Conservation (phyloP, 2,888 invertebrate species). For the Papilio elwesi region DNA sequence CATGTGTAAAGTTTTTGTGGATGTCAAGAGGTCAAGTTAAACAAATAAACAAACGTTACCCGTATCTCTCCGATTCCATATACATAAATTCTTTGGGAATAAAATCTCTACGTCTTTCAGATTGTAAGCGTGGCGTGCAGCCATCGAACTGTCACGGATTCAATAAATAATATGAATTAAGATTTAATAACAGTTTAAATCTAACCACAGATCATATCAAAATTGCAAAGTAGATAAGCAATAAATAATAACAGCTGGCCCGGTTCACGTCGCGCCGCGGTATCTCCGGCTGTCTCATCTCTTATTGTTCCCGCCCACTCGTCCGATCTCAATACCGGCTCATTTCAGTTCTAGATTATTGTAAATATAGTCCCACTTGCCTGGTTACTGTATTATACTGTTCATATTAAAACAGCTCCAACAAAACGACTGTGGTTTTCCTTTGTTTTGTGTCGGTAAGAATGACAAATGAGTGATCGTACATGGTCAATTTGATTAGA, state of each 20-base stretch:
- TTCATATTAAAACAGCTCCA: neutral
- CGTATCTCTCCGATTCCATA: too few species aligned
- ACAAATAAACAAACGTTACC: too few species aligned
- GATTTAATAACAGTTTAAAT: slow-evolving; percentile 13
- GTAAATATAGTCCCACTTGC: slow-evolving; percentile 20
- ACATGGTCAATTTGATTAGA: slow-evolving; percentile 19
- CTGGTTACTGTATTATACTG: slow-evolving; percentile 15
- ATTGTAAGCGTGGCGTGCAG: neutral
- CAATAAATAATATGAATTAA: slow-evolving; percentile 17
- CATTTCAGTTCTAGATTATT: slow-evolving; percentile 24
- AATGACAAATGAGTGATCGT: slow-evolving; percentile 19
- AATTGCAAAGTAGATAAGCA: slow-evolving; percentile 11
- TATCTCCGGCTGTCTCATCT: slow-evolving; percentile 29
- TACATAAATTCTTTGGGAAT: too few species aligned
- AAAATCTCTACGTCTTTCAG: neutral
- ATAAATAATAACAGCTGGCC: slow-evolving; percentile 17
- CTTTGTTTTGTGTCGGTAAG: slow-evolving; percentile 10
- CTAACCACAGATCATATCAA: slow-evolving; percentile 11
- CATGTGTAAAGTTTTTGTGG: too few species aligned
- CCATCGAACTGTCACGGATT: neutral
- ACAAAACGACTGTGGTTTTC: slow-evolving; percentile 11
- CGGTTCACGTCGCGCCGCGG: neutral
- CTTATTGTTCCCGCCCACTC: slow-evolving; percentile 37
- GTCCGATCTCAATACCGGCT: slow-evolving; percentile 28
- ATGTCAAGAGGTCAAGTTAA: too few species aligned